Evolutionary conservation across 92 coral and sea anemone genomes (phyloP).

Genomic region (Meandrina meandrites): DNA sequence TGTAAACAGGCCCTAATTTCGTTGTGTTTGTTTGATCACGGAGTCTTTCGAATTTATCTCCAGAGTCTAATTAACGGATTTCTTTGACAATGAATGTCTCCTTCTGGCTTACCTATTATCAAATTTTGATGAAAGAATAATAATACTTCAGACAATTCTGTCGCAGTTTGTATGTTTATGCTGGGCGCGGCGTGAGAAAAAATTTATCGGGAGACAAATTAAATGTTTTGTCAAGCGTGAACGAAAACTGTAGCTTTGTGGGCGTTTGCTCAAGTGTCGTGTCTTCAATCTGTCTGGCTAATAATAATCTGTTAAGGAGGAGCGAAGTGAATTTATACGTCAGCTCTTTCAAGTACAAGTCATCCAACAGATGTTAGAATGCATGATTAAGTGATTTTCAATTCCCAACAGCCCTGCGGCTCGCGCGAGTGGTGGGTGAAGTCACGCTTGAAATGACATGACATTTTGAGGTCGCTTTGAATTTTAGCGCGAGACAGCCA

Average conservation of each 20-base stretch:
- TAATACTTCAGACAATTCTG: constrained; percentile 1
- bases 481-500: constrained; percentile 49
- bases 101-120: neutral
- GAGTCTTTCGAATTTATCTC: neutral
- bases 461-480: constrained; percentile 24
- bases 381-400: neutral
- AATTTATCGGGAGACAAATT: constrained; percentile 2
- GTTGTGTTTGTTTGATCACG: no score
- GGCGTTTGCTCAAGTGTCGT: neutral
- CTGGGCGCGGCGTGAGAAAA: constrained; percentile 15
- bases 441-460: constrained; percentile 27
- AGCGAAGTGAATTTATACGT: neutral
- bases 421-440: neutral
- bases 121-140: constrained; percentile 7
- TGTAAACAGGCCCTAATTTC: no score
- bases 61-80: neutral
- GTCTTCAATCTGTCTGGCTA: neutral
- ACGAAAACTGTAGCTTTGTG: neutral
- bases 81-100: neutral
- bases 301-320: neutral
- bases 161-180: constrained; percentile 2
- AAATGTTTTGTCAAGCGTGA: neutral
- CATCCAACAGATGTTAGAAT: neutral
- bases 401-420: constrained; percentile 4
- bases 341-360: neutral